Evolutionary conservation across 35 echinoderm and acorn worm species (phyloP).

Genomic region (Holothuria glaberrima): DNA sequence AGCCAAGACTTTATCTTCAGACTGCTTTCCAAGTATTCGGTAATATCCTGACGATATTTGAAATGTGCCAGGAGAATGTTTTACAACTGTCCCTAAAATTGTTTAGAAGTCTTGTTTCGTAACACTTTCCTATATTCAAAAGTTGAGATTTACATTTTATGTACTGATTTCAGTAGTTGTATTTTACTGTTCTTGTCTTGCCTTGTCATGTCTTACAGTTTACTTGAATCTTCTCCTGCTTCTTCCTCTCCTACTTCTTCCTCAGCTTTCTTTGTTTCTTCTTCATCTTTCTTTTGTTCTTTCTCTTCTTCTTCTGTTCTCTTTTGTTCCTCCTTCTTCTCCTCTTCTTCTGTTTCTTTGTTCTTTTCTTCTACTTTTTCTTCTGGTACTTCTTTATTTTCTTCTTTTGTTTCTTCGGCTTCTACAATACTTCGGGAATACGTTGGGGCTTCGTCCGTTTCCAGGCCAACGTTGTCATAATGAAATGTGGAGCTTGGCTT

Average conservation of each 20-base stretch:
- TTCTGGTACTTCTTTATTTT: neutral
- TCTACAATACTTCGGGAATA: neutral
- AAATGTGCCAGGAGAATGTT: too few species aligned
- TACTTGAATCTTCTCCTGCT: neutral
- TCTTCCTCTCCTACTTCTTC: neutral
- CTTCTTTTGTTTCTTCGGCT: neutral
- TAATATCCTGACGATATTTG: too few species aligned
- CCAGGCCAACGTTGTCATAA: conserved; percentile 11
- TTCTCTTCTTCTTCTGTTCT: neutral
- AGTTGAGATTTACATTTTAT: too few species aligned
- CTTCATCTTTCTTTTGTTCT: neutral
- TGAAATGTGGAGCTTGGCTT: neutral
- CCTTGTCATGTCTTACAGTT: too few species aligned
- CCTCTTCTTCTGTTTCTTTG: neutral
- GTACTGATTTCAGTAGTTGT: too few species aligned
- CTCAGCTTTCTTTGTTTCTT: neutral
- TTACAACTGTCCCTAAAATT: too few species aligned
- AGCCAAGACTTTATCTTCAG: too few species aligned
- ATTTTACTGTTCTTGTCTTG: too few species aligned
- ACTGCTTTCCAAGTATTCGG: too few species aligned
- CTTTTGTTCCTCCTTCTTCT: neutral
- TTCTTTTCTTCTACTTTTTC: neutral
- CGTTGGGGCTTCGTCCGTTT: neutral
- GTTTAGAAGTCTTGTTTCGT: too few species aligned
- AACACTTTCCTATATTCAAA: too few species aligned